phyloP scores from a whole-genome alignment of 2,888 invertebrate genomes.

The Tryphoninae sp. region DNA sequence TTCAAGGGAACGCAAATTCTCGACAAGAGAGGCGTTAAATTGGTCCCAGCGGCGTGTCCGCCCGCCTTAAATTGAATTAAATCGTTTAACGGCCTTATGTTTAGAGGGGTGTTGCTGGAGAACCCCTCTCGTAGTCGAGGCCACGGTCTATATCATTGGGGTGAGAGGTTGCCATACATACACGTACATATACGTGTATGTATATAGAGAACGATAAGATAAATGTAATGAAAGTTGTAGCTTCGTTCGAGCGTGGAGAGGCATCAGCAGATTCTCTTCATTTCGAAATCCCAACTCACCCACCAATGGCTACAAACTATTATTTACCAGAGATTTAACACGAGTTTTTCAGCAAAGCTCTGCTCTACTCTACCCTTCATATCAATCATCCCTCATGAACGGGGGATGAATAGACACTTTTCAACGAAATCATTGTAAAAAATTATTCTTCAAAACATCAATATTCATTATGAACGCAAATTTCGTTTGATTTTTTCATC shows the following conservation, averaged over 20 bases:
- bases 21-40: slow-evolving; percentile 75
- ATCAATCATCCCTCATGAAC: slow-evolving; percentile 9
- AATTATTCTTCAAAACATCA: too few species aligned
- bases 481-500: too few species aligned
- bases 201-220: slow-evolving; percentile 61
- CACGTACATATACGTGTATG: background rate
- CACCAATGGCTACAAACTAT: slow-evolving; percentile 60
- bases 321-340: slow-evolving; percentile 57
- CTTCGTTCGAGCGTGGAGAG: slow-evolving; percentile 68
- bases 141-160: slow-evolving; percentile 54
- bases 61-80: slow-evolving; percentile 77
- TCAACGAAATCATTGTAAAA: too few species aligned
- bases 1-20: slow-evolving; percentile 53
- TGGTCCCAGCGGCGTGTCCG: slow-evolving; percentile 69
- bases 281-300: slow-evolving; percentile 59
- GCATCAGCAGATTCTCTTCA: slow-evolving; percentile 74
- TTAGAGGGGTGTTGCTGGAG: slow-evolving; percentile 69
- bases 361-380: slow-evolving; percentile 1
- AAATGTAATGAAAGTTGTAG: slow-evolving; percentile 80
- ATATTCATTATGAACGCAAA: too few species aligned
- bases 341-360: slow-evolving; percentile 34
- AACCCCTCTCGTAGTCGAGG: slow-evolving; percentile 63
- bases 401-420: too few species aligned
- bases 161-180: slow-evolving; percentile 59
- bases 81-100: slow-evolving; percentile 80